phyloP scores from a whole-genome alignment of 1,140 invertebrate genomes.

The Leptestheria dahalacensis region DNA sequence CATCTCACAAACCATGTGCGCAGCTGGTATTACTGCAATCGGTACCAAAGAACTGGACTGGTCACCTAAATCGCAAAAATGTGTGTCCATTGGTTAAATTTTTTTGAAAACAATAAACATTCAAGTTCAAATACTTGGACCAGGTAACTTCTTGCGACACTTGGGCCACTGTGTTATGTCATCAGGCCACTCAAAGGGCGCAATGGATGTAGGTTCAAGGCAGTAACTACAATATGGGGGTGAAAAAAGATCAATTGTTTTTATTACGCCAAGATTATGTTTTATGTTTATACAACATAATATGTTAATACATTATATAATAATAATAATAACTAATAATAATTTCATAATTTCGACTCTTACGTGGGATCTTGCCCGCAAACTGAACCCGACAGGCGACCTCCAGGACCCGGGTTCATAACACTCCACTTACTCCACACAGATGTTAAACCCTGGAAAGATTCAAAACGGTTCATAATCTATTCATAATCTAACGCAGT shows the following conservation, averaged over 20 bases:
- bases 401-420: conserved; percentile 62
- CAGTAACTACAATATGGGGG: conserved; percentile 68
- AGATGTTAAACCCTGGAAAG: conserved; percentile 77
- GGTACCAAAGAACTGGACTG: conserved; percentile 20
- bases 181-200: conserved; percentile 93
- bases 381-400: conserved; percentile 81
- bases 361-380: conserved; percentile 95
- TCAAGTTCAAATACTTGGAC: conserved; percentile 13
- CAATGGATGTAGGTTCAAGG: conserved; percentile 80
- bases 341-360: not conserved
- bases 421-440: conserved; percentile 91
- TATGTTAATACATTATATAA: not conserved
- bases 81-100: too few species aligned
- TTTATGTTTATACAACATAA: too few species aligned
- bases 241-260: too few species aligned
- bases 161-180: conserved; percentile 99
- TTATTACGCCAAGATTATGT: too few species aligned
- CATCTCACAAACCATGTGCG: conserved; percentile 93
- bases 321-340: not conserved
- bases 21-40: conserved; percentile 61
- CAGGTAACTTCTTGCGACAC: conserved; percentile 50
- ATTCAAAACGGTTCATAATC: too few species aligned
- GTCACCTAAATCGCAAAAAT: not conserved
- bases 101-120: not conserved
- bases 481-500: too few species aligned